These are phyloP conservation scores for Corydoras sp. DNA, from an alignment of 2,113 vertebrate genomes.

Conservation along the genomic window DNA sequence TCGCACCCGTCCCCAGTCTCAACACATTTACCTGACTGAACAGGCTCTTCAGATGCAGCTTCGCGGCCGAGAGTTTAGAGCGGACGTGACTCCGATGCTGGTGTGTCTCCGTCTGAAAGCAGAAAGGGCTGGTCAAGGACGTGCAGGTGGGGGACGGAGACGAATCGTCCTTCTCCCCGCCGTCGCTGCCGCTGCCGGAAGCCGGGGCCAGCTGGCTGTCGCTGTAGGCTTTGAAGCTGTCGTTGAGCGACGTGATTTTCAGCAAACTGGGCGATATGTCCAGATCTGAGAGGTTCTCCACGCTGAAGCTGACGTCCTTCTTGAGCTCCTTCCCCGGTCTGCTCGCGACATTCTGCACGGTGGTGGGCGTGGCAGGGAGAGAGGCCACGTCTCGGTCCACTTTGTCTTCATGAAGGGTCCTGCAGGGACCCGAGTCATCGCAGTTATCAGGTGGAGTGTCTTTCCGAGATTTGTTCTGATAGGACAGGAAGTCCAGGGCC, in stretches of 20 bases:
- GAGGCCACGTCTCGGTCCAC: rapidly evolving
- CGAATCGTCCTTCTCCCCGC: conserved; percentile 21
- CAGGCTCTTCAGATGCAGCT: conserved; percentile 65
- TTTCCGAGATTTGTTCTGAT: conserved; percentile 43
- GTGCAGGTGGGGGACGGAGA: background rate
- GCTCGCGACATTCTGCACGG: rapidly evolving
- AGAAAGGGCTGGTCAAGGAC: conserved; percentile 9
- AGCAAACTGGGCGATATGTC: conserved; percentile 41
- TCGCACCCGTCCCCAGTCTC: background rate
- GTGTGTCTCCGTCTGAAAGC: conserved; percentile 8
- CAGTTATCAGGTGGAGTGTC: background rate
- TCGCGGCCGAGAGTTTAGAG: conserved; percentile 54
- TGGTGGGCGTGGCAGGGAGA: conserved; percentile 13
- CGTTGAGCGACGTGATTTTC: conserved; percentile 38
- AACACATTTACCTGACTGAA: conserved; percentile 58
- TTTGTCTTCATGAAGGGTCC: conserved; percentile 8
- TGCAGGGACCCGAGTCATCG: background rate
- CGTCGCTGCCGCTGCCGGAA: conserved; percentile 36
- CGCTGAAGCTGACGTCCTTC: conserved; percentile 59
- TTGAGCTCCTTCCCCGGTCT: conserved; percentile 28
- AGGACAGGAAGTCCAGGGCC: conserved; percentile 56
- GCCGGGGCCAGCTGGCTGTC: conserved; percentile 60
- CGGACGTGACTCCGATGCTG: conserved; percentile 38
- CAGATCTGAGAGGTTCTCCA: conserved; percentile 49
- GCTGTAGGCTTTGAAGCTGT: conserved; percentile 65